Evolutionary conservation across 2,113 vertebrate species (phyloP).

Genomic region (Nibea albiflora): DNA sequence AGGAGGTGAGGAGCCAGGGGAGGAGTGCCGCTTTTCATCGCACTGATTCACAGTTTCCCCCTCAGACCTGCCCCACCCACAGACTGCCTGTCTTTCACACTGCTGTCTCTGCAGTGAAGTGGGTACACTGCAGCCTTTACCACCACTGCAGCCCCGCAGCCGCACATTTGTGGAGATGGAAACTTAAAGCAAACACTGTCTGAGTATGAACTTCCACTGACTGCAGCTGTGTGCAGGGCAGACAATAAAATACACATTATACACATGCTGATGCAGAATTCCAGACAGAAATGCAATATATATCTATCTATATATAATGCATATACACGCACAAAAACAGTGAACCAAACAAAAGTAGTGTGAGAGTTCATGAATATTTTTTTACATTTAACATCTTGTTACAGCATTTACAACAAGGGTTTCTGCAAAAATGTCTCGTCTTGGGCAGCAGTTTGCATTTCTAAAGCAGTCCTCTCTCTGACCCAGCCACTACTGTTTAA

Average conservation of each 20-base stretch:
- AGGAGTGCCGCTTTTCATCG: slow-evolving; percentile 31
- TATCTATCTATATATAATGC: no score
- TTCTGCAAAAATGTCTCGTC: background rate
- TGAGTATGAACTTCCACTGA: background rate
- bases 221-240: background rate
- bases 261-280: background rate
- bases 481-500: background rate
- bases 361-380: no score
- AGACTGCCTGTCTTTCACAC: slow-evolving; percentile 34
- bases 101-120: slow-evolving; percentile 26
- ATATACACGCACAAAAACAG: background rate
- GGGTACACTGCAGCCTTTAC: slow-evolving; percentile 41
- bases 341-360: no score
- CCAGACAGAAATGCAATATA: background rate
- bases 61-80: slow-evolving; percentile 44
- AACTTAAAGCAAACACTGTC: background rate
- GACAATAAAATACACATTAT: background rate
- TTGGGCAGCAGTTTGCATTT: background rate
- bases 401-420: background rate
- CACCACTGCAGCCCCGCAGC: slow-evolving; percentile 3
- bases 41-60: slow-evolving; percentile 29
- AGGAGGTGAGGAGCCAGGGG: slow-evolving; percentile 20
- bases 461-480: background rate
- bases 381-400: background rate
- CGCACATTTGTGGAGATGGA: background rate